Conservation (phyloP, 2,888 invertebrate genomes). For the Ferrisia virgata region DNA sequence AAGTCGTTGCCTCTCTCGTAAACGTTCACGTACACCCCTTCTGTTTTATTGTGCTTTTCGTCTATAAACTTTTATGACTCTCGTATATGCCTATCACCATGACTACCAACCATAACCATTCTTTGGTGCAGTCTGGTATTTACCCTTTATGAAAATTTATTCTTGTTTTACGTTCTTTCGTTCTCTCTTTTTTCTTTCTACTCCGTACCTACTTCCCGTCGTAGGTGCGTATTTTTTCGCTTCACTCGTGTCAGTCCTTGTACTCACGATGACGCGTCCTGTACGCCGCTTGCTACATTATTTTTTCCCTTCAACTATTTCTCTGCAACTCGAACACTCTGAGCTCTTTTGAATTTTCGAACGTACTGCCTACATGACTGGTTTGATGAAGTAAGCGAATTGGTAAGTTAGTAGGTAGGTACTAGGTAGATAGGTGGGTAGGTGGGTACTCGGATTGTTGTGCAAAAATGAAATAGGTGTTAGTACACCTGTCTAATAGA, state of each 20-base stretch:
- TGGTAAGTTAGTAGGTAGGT: too few relatives aligned
- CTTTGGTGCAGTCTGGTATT: not conserved
- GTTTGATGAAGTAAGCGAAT: too few relatives aligned
- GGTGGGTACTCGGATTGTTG: too few relatives aligned
- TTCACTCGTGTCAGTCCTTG: not conserved
- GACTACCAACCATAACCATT: slow-evolving; percentile 45
- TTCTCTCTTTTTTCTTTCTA: not conserved
- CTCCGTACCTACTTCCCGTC: not conserved
- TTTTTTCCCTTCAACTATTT: too few relatives aligned
- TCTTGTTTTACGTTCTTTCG: not conserved
- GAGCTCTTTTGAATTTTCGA: too few relatives aligned
- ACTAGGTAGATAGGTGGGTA: too few relatives aligned
- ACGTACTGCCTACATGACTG: too few relatives aligned
- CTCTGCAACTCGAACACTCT: too few relatives aligned
- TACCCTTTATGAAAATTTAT: not conserved
- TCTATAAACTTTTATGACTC: slow-evolving; percentile 49
- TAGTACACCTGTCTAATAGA: too few relatives aligned
- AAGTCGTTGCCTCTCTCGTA: slow-evolving; percentile 33
- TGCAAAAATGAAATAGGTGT: too few relatives aligned
- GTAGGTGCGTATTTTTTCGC: not conserved
- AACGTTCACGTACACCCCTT: slow-evolving; percentile 19
- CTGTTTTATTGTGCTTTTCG: slow-evolving; percentile 46
- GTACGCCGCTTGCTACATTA: too few relatives aligned
- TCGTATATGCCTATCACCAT: slow-evolving; percentile 48
- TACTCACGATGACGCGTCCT: not conserved